Percentiles rank a stretch among this genome's conserved stretches.
Evolutionary conservation across 2,888 invertebrate species (phyloP).

Genomic region (Zelleria hepariella): DNA sequence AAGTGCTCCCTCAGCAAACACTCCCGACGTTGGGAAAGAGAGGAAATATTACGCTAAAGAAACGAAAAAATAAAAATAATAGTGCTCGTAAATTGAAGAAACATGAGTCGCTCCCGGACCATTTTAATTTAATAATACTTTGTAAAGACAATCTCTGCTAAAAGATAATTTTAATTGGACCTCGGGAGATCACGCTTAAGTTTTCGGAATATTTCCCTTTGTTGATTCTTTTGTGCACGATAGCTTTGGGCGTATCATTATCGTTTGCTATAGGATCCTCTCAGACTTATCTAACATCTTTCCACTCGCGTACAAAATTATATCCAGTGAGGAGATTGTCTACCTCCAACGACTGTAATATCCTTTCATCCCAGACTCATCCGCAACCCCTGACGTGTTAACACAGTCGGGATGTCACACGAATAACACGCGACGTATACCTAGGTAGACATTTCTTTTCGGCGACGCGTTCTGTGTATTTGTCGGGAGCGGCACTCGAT

Average conservation of each 20-base stretch:
- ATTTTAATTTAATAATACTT: not conserved
- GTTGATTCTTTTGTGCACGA: no score
- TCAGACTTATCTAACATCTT: not conserved
- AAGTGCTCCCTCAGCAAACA: no score
- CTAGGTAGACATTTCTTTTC: constrained; percentile 19
- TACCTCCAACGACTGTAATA: not conserved
- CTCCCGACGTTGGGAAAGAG: no score
- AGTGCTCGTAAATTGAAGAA: not conserved
- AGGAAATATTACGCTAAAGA: no score
- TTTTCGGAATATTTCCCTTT: no score
- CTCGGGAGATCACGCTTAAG: not conserved
- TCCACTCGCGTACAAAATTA: not conserved
- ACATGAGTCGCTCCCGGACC: not conserved
- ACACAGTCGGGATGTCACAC: not conserved
- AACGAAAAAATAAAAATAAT: no score
- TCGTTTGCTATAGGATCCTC: not conserved
- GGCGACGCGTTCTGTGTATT: not conserved
- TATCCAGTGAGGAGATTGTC: not conserved
- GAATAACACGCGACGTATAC: not conserved
- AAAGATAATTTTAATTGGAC: not conserved
- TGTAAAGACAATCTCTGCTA: not conserved
- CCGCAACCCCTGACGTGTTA: not conserved
- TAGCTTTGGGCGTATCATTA: not conserved
- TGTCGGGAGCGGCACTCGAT: constrained; percentile 19
- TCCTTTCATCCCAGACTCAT: not conserved